Base-by-base conservation (phyloP, 1,140 invertebrate genomes). In the Drosophila setifemur region DNA sequence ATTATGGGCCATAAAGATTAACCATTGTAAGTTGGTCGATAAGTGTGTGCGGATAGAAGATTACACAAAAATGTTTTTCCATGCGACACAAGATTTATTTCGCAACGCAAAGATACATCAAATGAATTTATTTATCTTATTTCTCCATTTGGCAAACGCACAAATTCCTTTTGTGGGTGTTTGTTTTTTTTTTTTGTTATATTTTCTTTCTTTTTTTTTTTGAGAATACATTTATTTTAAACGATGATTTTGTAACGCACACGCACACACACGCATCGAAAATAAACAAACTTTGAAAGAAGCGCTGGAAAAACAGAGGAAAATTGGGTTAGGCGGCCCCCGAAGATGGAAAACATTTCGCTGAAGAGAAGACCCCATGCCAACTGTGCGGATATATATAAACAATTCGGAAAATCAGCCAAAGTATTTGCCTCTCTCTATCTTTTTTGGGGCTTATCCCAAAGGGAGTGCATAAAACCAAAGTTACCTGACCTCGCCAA, bases 401-500 rank as follows among this genome's bases (percentile, higher is more conserved):
- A 18, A 37, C 5, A 37, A 37, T 14, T 8, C 7, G 14, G 16
- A 18, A 0, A 14, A 16, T 7, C 14, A 23, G 21, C 5, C 21
- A 23, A 5, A 23, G n/a, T n/a, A n/a, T n/a, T n/a, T n/a, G n/a
- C n/a, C n/a, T n/a, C n/a, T n/a, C n/a, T n/a, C n/a, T n/a, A n/a
- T 3, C 21, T 23, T 23, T 23, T 23, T 23, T 23, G 21, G 2
- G 21, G 21, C 21, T 23, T 23, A 37, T 37, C 33, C 33, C 33
- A 37, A 37, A 18, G 33, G 48, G 37, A 12, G n/a, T 14, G 9
- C 14, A 18, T 43, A 33, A 40, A 42, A 60, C 19, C 21, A 31
- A 35, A 63, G 55, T 64, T 49, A 18, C 25, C 47, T 64, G 61
- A 49, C 61, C 61, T 64, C 64, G 33, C 40, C 11, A 39, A 19